Evolutionary conservation across 2,888 invertebrate genomes (phyloP), one percentile per base, ranked within the genome.

Genomic region (Geophilus truncorum): DNA sequence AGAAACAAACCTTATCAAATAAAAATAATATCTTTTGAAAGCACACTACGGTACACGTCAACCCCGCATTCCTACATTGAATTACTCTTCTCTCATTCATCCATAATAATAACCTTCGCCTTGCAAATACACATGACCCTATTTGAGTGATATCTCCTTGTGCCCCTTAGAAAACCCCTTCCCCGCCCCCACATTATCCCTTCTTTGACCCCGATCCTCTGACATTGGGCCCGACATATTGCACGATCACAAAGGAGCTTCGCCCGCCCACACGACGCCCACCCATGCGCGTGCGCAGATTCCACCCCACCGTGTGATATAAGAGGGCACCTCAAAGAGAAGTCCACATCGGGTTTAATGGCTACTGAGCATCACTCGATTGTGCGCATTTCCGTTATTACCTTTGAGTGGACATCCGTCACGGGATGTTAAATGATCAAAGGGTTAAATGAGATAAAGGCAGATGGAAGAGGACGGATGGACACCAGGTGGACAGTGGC

Each of bases 171-270:
- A 51, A 51, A 51, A n/a, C 51, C 51, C 51, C 28, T 70, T 28
- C 25, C 10, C 10, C 70, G 28, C 70, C 70, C 70, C 10, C 70
- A 70, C 70, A 70, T 70, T 70, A 70, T 70, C 70, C 70, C 25
- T 70, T 70, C 70, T 70, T 70, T 70, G 70, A 70, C 70, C 70
- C 70, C 70, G 70, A 70, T 70, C 70, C 70, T 70, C 70, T 70
- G 70, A 70, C 51, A 51, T 51, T 51, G 51, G 51, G 51, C 1
- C 18, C 51, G 51, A 51, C 70, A 70, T 70, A 70, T 70, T 70
- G 70, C 25, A 10, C 15, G 9, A n/a, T 70, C 25, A 70, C 70
- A 70, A 70, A 70, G 28, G 9, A 6, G 25, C 70, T n/a, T 23
- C 70, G 28, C 70, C 70, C 70, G 70, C 70, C 70, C 70, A 70